Evolutionary conservation across 2,797 vertebrate species (phyloP).

Genomic region (Pangasius djambal): DNA sequence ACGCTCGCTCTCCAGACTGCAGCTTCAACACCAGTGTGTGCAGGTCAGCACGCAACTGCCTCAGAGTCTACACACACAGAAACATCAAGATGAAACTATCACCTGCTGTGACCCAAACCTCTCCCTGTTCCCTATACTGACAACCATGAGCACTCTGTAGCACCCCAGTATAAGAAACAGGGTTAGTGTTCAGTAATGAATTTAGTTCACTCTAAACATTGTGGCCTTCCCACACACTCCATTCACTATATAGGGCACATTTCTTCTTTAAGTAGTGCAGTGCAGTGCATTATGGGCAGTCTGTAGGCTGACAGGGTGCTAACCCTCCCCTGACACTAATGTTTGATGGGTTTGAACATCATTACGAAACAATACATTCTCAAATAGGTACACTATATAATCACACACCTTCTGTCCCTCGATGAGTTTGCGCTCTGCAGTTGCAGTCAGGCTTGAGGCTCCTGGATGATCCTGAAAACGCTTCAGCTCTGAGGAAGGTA

Average conservation of each 20-base stretch:
- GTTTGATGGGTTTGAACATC: not conserved
- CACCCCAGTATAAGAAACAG: not conserved
- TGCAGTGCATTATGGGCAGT: not conserved
- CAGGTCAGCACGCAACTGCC: slow-evolving; percentile 83
- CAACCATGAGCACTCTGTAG: not conserved
- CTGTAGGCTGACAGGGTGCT: not conserved
- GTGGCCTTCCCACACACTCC: not conserved
- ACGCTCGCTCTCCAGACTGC: slow-evolving; percentile 90
- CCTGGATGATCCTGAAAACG: slow-evolving; percentile 80
- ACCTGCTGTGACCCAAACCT: not conserved
- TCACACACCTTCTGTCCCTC: slow-evolving; percentile 89
- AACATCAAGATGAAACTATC: not conserved
- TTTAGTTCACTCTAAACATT: not conserved
- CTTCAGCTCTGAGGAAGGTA: slow-evolving; percentile 75
- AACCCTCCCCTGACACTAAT: not conserved
- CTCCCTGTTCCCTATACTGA: not conserved
- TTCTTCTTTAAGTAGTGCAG: not conserved
- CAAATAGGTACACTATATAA: not conserved
- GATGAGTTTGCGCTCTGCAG: slow-evolving; percentile 89
- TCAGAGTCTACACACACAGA: slow-evolving; percentile 80
- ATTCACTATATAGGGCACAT: not conserved
- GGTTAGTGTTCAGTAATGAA: not conserved
- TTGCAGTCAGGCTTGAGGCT: slow-evolving; percentile 71
- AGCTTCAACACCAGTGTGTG: slow-evolving; percentile 82
- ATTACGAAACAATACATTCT: not conserved